Conservation (phyloP, 2,113 vertebrate genomes). For the Amblyornis subalaris region DNA sequence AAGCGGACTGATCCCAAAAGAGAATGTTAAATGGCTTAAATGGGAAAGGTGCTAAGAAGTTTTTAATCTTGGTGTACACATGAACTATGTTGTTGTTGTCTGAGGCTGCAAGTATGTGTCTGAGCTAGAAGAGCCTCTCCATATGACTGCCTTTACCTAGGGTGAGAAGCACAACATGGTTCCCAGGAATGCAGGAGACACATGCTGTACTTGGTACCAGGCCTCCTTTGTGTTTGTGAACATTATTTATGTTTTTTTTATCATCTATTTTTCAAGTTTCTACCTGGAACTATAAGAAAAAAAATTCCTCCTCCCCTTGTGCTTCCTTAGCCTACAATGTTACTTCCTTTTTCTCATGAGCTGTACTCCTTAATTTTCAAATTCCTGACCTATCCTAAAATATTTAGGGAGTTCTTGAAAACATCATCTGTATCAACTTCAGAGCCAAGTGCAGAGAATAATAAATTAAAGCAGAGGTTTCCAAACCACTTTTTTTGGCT, state of each 20-base stretch:
- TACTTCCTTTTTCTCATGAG: neutral
- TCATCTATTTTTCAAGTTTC: conserved; percentile 1
- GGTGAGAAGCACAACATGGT: neutral
- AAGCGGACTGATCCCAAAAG: neutral
- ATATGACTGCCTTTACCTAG: neutral
- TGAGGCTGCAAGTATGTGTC: neutral
- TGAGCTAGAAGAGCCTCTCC: neutral
- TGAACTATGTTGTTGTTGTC: neutral
- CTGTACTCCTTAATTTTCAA: neutral
- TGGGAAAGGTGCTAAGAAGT: neutral
- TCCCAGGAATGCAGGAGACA: neutral
- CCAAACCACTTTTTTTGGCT: neutral
- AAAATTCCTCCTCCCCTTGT: neutral
- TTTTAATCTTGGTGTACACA: neutral
- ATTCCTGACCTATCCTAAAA: neutral
- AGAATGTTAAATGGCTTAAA: neutral
- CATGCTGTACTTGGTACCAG: neutral
- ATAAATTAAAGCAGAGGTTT: neutral
- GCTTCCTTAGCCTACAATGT: neutral
- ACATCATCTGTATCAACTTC: neutral
- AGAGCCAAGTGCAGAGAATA: neutral
- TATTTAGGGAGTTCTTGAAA: conserved; percentile 36
- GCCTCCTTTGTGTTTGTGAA: neutral
- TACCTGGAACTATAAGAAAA: neutral
- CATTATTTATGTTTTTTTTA: neutral